Evolutionary conservation across 2,888 invertebrate species (phyloP).

Genomic region (Bugula neritina): DNA sequence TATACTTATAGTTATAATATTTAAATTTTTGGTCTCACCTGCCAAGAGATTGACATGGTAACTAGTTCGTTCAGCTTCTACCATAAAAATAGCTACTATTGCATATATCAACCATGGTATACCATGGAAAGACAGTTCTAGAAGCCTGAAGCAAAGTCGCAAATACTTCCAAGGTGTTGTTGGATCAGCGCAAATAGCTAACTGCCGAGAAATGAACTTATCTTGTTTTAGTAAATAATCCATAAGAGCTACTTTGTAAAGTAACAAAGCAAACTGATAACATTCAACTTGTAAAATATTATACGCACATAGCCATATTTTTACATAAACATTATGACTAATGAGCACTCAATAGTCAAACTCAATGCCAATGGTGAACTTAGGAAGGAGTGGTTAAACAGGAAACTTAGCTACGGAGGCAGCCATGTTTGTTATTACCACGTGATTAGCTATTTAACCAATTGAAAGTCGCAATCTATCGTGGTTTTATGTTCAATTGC

Average conservation of each 20-base stretch:
- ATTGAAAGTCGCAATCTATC: neutral
- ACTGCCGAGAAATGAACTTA: neutral
- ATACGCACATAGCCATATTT: too few species aligned
- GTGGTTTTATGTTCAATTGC: too few species aligned
- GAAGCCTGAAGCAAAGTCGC: neutral
- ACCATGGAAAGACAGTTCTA: constrained; percentile 21
- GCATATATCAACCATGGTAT: neutral
- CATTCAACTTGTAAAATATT: too few species aligned
- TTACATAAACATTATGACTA: too few species aligned
- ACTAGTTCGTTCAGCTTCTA: neutral
- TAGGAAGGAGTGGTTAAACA: neutral
- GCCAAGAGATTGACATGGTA: neutral
- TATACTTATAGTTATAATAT: too few species aligned
- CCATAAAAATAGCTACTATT: neutral
- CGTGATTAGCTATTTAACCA: neutral
- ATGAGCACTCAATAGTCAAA: neutral
- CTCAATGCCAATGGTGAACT: neutral
- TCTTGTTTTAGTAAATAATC: neutral
- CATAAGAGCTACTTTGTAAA: neutral
- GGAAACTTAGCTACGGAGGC: neutral
- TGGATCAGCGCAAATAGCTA: constrained; percentile 20
- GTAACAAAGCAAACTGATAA: neutral
- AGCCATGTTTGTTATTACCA: constrained; percentile 15
- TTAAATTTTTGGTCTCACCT: constrained; percentile 1
- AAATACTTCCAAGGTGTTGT: neutral